A percentile compares a stretch with the other conserved stretches of the same genome.
phyloP scores from a whole-genome alignment of 2,113 vertebrate species.

The Limnothrissa miodon region DNA sequence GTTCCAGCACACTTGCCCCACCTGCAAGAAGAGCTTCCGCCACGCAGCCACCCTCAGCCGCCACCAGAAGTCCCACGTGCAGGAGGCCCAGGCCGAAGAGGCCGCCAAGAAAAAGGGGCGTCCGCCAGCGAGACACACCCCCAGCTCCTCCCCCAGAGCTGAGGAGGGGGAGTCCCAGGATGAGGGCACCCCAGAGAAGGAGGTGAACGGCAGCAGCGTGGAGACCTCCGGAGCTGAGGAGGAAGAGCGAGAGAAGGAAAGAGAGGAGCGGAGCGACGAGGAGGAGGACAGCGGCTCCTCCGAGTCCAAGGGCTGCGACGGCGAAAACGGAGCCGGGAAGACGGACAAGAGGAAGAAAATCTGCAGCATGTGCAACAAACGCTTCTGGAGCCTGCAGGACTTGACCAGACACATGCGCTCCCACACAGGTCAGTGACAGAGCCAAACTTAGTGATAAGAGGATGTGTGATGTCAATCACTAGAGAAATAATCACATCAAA shows the following conservation, averaged over 20 bases:
- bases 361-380: conserved; percentile 90
- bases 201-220: conserved; percentile 32
- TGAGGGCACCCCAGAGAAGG: conserved; percentile 25
- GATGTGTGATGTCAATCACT: no score
- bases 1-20: conserved; percentile 75
- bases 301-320: conserved; percentile 29
- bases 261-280: conserved; percentile 46
- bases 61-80: conserved; percentile 83
- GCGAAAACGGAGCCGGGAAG: conserved; percentile 57
- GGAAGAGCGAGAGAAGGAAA: conserved; percentile 51
- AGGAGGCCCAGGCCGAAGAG: conserved; percentile 36
- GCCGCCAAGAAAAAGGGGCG: conserved; percentile 27
- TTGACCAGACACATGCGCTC: conserved; percentile 96
- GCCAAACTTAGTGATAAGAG: no score
- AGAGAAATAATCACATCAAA: no score
- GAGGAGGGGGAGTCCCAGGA: conserved; percentile 57
- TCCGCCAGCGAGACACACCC: neutral
- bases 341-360: conserved; percentile 98
- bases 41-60: conserved; percentile 87
- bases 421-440: conserved; percentile 84
- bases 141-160: conserved; percentile 22
- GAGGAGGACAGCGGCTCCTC: conserved; percentile 42
- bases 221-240: conserved; percentile 39
- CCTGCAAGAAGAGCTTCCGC: conserved; percentile 92
- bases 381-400: conserved; percentile 98